Conservation (phyloP, 2,888 invertebrate genomes). For the Zaprionus bogoriensis region DNA sequence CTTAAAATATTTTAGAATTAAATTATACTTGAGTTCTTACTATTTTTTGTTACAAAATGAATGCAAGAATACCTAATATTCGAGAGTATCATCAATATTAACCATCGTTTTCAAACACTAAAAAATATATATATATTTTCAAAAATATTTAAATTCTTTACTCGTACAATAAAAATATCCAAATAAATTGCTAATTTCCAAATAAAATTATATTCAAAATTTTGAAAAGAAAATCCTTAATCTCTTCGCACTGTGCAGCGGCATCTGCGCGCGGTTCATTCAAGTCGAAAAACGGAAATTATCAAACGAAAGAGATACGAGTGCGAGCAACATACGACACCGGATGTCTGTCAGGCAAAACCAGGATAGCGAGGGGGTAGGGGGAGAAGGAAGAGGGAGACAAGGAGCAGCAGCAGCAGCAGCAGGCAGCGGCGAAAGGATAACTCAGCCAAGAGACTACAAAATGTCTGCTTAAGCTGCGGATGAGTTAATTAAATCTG, state of each 20-base stretch:
- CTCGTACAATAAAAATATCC: too few relatives aligned
- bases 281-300: slow-evolving; percentile 75
- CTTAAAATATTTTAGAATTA: too few relatives aligned
- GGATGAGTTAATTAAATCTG: slow-evolving; percentile 80
- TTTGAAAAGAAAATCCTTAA: not conserved
- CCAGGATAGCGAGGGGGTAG: slow-evolving; percentile 13
- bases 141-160: too few relatives aligned
- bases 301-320: slow-evolving; percentile 72
- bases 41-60: too few relatives aligned
- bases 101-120: too few relatives aligned
- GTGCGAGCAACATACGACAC: slow-evolving; percentile 68
- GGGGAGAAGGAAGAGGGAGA: slow-evolving; percentile 14
- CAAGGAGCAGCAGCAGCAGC: slow-evolving; percentile 33
- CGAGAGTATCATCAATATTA: too few relatives aligned
- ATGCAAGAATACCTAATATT: too few relatives aligned
- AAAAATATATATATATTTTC: too few relatives aligned
- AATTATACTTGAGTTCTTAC: too few relatives aligned
- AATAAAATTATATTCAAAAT: not conserved
- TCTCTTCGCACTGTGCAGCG: slow-evolving; percentile 49
- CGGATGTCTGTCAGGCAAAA: slow-evolving; percentile 64
- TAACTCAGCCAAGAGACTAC: slow-evolving; percentile 52
- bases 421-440: slow-evolving; percentile 44
- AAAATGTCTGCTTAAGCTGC: slow-evolving; percentile 76
- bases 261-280: slow-evolving; percentile 45
- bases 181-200: not conserved